These are phyloP conservation scores for Noctua fimbriata DNA, from an alignment of 2,888 invertebrate species.

Conservation along the genomic window DNA sequence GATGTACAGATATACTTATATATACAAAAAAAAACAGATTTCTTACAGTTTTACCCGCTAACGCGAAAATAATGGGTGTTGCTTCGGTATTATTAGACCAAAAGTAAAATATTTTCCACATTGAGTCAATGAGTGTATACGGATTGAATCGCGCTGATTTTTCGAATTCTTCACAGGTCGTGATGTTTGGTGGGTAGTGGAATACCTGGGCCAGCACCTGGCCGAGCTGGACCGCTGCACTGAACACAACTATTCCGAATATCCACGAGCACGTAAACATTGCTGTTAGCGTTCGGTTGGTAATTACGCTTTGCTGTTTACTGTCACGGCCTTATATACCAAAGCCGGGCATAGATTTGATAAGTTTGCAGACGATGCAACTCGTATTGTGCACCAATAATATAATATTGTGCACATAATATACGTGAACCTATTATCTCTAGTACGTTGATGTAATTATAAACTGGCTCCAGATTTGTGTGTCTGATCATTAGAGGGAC, in stretches of 20 bases:
- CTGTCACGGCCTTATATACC: slow-evolving; percentile 53
- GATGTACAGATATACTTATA: slow-evolving; percentile 4
- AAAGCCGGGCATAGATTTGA: slow-evolving; percentile 46
- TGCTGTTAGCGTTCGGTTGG: slow-evolving; percentile 71
- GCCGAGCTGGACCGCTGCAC: slow-evolving; percentile 47
- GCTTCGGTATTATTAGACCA: slow-evolving; percentile 81
- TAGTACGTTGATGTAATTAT: background rate
- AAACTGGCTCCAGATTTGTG: background rate
- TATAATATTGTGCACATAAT: background rate
- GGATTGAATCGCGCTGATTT: slow-evolving; percentile 78
- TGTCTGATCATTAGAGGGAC: background rate
- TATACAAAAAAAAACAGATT: background rate
- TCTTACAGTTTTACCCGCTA: slow-evolving; percentile 79
- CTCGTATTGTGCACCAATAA: slow-evolving; percentile 15
- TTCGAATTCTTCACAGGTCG: slow-evolving; percentile 84
- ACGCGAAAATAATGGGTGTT: slow-evolving; percentile 78
- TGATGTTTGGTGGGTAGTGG: slow-evolving; percentile 63
- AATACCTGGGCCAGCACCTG: slow-evolving; percentile 35
- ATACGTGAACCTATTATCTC: background rate
- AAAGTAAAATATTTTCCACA: slow-evolving; percentile 85
- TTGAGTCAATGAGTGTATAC: slow-evolving; percentile 76
- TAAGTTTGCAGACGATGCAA: slow-evolving; percentile 40
- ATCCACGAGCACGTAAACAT: slow-evolving; percentile 81
- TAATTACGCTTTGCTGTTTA: slow-evolving; percentile 77
- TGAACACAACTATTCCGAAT: slow-evolving; percentile 77